Evolutionary conservation across 2,888 invertebrate genomes (phyloP), one percentile per base, ranked within the genome.

Genomic region (Cacoxenus indagator): DNA sequence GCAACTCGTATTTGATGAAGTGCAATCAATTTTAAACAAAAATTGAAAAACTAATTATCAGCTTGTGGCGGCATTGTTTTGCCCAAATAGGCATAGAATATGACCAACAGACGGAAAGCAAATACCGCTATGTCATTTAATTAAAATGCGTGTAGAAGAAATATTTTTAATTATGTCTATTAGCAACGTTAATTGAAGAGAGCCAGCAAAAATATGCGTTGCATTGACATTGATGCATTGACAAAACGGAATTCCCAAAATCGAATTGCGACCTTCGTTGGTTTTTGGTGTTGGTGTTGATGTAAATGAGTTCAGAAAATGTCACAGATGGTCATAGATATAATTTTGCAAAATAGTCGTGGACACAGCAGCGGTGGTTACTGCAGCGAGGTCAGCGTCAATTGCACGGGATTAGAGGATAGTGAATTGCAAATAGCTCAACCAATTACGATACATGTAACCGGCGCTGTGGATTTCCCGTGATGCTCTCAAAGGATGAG

Each of bases 311-410:
- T 65, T 24, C 24, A 45, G 61, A 59, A 37, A 75, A 75, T 76
- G 75, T 76, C 69, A 69, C 75, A 76, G 75, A 75, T 76, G 75
- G 72, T 69, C 73, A 43, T 22, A 55, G 11, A 22, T 66, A 66
- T 57, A 66, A 66, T 22, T 11, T 46, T 46, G 64, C 27, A 26
- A 27, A 9, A 14, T 64, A 27, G 46, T 4, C 46, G 64, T 27
- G 37, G 37, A 37, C 14, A 14, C 37, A 37, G 8, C 14, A 37
- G 14, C 37, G 37, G 37, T 37, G 37, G 37, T 37, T 8, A 14
- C 37, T 11, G 37, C 37, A 37, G 37, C 37, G 37, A 37, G 37
- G 37, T 37, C 37, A 37, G 1, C 37, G 37, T 14, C 2, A 8
- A 37, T 31, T 5, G 6, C 31, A 31, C 31, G 1, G 31, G 31